Percentiles rank a stretch among this genome's conserved stretches.
Conservation (phyloP, 2,113 vertebrate genomes). For the Pachypanchax playfairii region DNA sequence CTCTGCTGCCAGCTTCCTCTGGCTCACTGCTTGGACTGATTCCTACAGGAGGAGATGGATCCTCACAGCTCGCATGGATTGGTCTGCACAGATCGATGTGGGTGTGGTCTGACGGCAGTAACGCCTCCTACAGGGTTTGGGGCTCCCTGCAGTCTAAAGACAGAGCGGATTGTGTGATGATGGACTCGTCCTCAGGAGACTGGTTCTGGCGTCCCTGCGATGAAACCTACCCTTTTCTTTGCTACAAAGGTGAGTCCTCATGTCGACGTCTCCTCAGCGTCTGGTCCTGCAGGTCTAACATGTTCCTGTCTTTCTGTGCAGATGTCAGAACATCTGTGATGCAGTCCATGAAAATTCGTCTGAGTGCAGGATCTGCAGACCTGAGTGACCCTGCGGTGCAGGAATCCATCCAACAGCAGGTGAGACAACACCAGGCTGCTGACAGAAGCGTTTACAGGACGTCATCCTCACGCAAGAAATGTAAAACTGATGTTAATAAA, state of each 20-base stretch:
- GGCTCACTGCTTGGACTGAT: too few species aligned
- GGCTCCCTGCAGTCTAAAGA: rapidly evolving
- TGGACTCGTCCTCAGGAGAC: not conserved
- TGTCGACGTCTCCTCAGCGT: not conserved
- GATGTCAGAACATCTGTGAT: not conserved
- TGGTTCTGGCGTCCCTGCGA: not conserved
- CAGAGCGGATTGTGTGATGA: not conserved
- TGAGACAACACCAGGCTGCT: constrained; percentile 8
- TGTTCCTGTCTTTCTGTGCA: not conserved
- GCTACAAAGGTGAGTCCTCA: constrained; percentile 20
- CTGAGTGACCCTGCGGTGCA: not conserved
- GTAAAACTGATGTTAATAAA: too few species aligned
- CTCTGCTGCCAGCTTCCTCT: not conserved
- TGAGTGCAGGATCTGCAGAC: not conserved
- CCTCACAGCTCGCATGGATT: constrained; percentile 13
- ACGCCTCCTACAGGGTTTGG: not conserved
- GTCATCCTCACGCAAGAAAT: too few species aligned
- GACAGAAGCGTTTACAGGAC: too few species aligned
- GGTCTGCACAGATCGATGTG: not conserved
- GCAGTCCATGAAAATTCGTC: constrained; percentile 10
- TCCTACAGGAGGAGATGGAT: too few species aligned
- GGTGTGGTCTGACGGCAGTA: constrained; percentile 18
- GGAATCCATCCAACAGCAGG: constrained; percentile 32
- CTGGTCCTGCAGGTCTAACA: not conserved
- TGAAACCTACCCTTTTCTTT: not conserved